Evolutionary conservation across 2,888 invertebrate species (phyloP), one percentile per base, ranked within the genome.

Genomic region (Gryllus longicercus): DNA sequence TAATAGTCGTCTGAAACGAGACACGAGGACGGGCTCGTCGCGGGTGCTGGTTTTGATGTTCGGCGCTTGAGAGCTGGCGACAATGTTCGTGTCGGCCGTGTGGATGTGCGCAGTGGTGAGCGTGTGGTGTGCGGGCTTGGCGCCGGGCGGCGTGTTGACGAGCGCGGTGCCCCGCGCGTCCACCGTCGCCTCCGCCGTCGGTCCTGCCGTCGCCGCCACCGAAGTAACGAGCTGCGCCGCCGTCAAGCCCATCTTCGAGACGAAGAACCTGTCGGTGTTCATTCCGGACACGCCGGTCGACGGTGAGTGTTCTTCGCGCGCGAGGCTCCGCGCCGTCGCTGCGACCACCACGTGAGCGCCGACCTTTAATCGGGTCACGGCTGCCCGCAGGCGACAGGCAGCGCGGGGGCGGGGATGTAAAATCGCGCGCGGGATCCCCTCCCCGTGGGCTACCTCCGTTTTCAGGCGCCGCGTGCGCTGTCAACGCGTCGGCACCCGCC

Each of bases 241-340:
- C 25, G 85, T 86, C 51, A 84, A 83, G 80, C 82, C 84, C 49
- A 85, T 85, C 81, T 85, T 86, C 83, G 85, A 85, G 78, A 83
- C 83, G 77, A 85, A 85, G 82, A 86, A 86, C 80, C 82, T 85
- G 83, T 84, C 84, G 77, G 80, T 84, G 16, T 77, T 75, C 23
- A 78, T 83, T 80, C 79, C 82, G 80, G 82, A 81, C 50, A 75
- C 78, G 50, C 82, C 82, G 80, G 80, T 82, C 82, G 82, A 82
- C 75, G 82, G 83, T 81, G 80, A 80, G 83, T 82, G 63, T n/a
- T 63, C 11, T 11, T 63, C 16, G 14, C 16, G 63, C 63, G n/a
- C 63, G 63, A 5, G 4, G 63, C 63, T 2, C 63, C n/a, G 16
- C 63, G 63, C 63, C 16, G 16, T n/a, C 14, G 16, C 63, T 4